Conservation (phyloP, 1,140 invertebrate genomes). For the Solenopsis invicta region DNA sequence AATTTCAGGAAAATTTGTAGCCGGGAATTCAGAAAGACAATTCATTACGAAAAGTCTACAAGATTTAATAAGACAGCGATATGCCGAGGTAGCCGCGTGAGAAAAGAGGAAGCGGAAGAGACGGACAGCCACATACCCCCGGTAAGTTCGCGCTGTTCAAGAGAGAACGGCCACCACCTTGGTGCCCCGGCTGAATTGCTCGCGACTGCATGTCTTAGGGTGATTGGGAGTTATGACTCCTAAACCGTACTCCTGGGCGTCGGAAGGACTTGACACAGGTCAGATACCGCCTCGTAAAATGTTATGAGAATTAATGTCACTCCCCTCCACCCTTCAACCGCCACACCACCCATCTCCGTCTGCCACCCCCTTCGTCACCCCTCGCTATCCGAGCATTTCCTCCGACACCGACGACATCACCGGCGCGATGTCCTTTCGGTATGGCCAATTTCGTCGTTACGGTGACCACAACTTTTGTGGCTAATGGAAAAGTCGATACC, state of each 20-base stretch:
- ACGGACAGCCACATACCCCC: constrained; percentile 13
- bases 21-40: constrained; percentile 16
- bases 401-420: constrained; percentile 59
- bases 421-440: constrained; percentile 69
- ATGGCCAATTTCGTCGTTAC: constrained; percentile 84
- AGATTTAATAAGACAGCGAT: constrained; percentile 53
- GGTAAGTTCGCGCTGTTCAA: constrained; percentile 38
- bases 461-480: constrained; percentile 83
- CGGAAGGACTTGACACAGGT: constrained; percentile 85
- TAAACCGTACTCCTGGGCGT: constrained; percentile 84
- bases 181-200: constrained; percentile 63
- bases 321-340: constrained; percentile 48
- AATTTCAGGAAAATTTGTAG: constrained; percentile 62
- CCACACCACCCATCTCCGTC: constrained; percentile 61
- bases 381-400: constrained; percentile 55
- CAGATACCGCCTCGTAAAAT: constrained; percentile 86
- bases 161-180: constrained; percentile 35
- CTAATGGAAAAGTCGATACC: constrained; percentile 86
- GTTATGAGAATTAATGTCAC: constrained; percentile 87
- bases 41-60: constrained; percentile 40
- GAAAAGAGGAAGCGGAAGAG: constrained; percentile 38
- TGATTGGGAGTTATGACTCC: constrained; percentile 87
- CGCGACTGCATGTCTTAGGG: constrained; percentile 85
- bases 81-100: background rate
- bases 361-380: constrained; percentile 53